Evolutionary conservation across 2,888 invertebrate genomes (phyloP).

Genomic region (Odontomyia ornata): DNA sequence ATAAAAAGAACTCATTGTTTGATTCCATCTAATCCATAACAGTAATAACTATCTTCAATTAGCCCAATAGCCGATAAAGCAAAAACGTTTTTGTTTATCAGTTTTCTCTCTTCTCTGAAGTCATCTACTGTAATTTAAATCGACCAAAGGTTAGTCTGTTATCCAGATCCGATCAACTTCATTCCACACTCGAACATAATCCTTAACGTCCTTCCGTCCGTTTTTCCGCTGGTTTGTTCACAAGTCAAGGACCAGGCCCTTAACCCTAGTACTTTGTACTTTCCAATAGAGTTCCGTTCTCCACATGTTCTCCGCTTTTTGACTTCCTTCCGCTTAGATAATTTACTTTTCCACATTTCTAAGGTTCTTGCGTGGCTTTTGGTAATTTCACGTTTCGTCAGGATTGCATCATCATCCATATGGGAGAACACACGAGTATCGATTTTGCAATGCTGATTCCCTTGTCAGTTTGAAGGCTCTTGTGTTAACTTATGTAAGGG

Average conservation of each 20-base stretch:
- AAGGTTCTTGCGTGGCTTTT: slow-evolving; percentile 41
- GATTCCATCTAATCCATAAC: no score
- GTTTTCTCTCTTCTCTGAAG: no score
- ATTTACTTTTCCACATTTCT: slow-evolving; percentile 39
- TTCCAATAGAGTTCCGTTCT: slow-evolving; percentile 27
- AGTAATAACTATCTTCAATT: no score
- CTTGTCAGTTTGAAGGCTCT: no score
- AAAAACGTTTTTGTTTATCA: no score
- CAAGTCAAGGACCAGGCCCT: slow-evolving; percentile 7
- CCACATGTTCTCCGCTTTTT: slow-evolving; percentile 41
- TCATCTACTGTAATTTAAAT: slow-evolving; percentile 40
- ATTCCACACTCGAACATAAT: neutral
- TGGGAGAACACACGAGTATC: slow-evolving; percentile 10
- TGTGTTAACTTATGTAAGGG: no score
- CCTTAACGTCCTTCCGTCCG: neutral
- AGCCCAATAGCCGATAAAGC: no score
- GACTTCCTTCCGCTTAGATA: slow-evolving; percentile 40
- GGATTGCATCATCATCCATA: slow-evolving; percentile 18
- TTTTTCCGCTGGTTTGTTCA: no score
- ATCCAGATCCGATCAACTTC: slow-evolving; percentile 30
- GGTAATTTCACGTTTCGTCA: slow-evolving; percentile 27
- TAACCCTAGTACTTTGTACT: slow-evolving; percentile 39
- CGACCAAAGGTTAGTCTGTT: slow-evolving; percentile 18
- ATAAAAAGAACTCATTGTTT: no score
- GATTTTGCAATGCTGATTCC: slow-evolving; percentile 4